Conservation (phyloP, 2,888 invertebrate species). For the Melipona beecheii region DNA sequence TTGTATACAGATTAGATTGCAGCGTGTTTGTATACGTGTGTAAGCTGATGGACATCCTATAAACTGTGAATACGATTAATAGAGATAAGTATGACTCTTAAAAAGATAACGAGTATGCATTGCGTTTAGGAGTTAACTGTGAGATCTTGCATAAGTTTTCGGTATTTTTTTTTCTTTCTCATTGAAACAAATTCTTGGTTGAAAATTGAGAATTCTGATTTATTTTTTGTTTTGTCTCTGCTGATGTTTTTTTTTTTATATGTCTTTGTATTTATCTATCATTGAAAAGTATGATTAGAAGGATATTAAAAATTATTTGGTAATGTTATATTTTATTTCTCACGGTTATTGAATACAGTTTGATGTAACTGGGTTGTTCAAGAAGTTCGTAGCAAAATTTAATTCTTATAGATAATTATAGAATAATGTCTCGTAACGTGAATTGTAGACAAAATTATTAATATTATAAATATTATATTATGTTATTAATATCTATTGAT, state of each 20-base stretch:
- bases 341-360: background rate
- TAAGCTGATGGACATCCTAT: too few species aligned
- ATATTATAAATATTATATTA: too few species aligned
- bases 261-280: background rate
- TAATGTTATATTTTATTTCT: background rate
- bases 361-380: background rate
- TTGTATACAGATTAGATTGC: background rate
- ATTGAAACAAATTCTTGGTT: background rate
- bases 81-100: background rate
- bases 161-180: background rate
- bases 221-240: background rate
- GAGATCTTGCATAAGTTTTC: background rate
- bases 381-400: background rate
- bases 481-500: too few species aligned
- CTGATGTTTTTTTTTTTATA: background rate
- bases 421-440: too few species aligned
- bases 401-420: too few species aligned
- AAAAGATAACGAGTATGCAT: too few species aligned
- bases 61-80: background rate
- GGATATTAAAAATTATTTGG: background rate
- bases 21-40: background rate
- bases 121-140: too few species aligned
- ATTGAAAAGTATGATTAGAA: background rate
- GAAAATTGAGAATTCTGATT: background rate
- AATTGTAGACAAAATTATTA: too few species aligned